Base-by-base conservation (phyloP, 2,113 vertebrate genomes). In the Romanogobio albipinnatus region DNA sequence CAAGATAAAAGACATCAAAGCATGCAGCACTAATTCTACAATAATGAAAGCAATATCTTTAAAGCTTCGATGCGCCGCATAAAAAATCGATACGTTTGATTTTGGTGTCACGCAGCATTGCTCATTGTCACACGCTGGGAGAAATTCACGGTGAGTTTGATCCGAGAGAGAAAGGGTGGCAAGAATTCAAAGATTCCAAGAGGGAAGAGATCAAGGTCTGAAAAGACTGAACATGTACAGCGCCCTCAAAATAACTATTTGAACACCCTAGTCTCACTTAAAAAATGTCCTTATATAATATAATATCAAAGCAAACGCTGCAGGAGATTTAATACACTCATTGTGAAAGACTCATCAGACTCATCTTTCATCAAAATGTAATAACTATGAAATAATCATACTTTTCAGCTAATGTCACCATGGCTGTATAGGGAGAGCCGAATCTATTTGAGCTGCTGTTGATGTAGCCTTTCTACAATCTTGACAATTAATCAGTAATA, bases 31-130 rank as follows among this genome's bases (percentile, higher is more conserved):
- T 90, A 87, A 91, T 88, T 92, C 85, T 90, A 84, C 90, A 92
- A 93, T 92, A 92, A 92, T 87, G 89, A 92, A 92, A 91, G 92
- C 90, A 93, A 93, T 94, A 92, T 93, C 92, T 90, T 93, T 92
- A 93, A 91, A 94, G 93, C 93, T 91, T 87, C 84, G 87, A 87
- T 91, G 90, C 80, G 88, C 88, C 76, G 78, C 90, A 88, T 90
- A 89, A 92, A 79, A 92, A 94, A 92, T 92, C 92, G 87, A 92
- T 93, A 90, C 3, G 47, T 84, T 89, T 91, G 86, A 90, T 90
- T 90, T 90, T 84, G 83, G 91, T 90, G 85, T 88, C 86, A 91
- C 77, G 39, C 90, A 49, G 84, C 86, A 84, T 90, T 62, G 82
- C 87, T 90, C 83, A 82, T 90, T 79, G 76, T 87, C 88, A 86